Percentiles rank a stretch among this genome's conserved stretches.
These are phyloP conservation scores for Mormyrops attenuatus DNA, from an alignment of 2,797 vertebrate species.

Conservation along the genomic window DNA sequence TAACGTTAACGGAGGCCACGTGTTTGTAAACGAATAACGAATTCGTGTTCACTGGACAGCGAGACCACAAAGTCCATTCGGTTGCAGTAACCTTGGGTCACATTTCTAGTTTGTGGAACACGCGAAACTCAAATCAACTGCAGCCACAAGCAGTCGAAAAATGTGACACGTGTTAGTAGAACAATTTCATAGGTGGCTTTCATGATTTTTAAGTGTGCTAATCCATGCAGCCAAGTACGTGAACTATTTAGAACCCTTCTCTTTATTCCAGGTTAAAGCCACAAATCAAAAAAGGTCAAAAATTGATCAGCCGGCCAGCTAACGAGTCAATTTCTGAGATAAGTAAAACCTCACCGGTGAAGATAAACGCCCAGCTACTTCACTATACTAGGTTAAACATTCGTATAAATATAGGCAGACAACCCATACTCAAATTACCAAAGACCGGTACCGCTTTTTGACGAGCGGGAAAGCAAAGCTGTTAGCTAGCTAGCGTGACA, in stretches of 20 bases:
- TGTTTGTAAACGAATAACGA: background rate
- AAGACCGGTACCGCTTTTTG: background rate
- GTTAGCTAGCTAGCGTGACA: slow-evolving; percentile 8
- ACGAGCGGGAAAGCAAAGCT: slow-evolving; percentile 9
- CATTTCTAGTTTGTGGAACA: background rate
- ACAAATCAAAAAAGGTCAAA: background rate
- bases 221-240: background rate
- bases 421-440: background rate
- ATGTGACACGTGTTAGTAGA: background rate
- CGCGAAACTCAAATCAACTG: background rate
- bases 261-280: background rate
- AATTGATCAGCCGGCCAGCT: background rate
- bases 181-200: background rate
- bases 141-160: background rate
- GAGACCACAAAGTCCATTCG: background rate
- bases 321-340: background rate
- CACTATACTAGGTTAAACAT: background rate
- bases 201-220: background rate
- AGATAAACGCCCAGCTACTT: background rate
- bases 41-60: background rate
- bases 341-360: background rate
- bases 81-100: background rate
- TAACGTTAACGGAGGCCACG: background rate
- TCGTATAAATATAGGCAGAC: background rate
- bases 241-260: background rate